Percentiles rank a stretch among this genome's conserved stretches.
These are phyloP conservation scores for Triops longicaudatus DNA, from an alignment of 1,140 invertebrate species.

Conservation along the genomic window DNA sequence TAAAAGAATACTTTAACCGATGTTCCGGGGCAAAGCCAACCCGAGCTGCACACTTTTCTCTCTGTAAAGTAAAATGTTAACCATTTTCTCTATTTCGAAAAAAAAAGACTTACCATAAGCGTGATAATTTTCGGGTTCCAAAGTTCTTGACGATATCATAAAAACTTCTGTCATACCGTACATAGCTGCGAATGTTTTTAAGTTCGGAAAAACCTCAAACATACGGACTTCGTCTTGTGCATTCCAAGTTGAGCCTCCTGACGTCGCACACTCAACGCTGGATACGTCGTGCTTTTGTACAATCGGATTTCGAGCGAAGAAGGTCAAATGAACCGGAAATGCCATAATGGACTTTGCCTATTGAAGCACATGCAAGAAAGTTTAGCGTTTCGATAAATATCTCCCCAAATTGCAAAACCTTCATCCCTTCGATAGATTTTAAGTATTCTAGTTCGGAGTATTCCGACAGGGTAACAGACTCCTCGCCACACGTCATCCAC, in stretches of 20 bases:
- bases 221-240: not conserved
- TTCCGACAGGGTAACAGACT: not conserved
- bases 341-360: not conserved
- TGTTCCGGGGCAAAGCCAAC: not conserved
- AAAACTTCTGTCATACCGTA: conserved; percentile 18
- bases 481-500: not conserved
- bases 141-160: not conserved
- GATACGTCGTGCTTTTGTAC: not conserved
- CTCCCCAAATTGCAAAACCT: too few species aligned
- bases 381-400: too few species aligned
- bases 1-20: not conserved
- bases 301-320: not conserved
- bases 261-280: not conserved
- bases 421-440: not conserved
- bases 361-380: too few species aligned
- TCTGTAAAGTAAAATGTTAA: not conserved
- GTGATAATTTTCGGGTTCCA: not conserved
- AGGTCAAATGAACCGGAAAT: conserved; percentile 4
- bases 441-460: not conserved
- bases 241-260: not conserved
- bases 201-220: not conserved
- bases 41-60: not conserved
- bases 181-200: not conserved
- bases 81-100: too few species aligned
- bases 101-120: too few species aligned